Base-by-base conservation (phyloP, 2,888 invertebrate species). In the Trichopoda pennipes region DNA sequence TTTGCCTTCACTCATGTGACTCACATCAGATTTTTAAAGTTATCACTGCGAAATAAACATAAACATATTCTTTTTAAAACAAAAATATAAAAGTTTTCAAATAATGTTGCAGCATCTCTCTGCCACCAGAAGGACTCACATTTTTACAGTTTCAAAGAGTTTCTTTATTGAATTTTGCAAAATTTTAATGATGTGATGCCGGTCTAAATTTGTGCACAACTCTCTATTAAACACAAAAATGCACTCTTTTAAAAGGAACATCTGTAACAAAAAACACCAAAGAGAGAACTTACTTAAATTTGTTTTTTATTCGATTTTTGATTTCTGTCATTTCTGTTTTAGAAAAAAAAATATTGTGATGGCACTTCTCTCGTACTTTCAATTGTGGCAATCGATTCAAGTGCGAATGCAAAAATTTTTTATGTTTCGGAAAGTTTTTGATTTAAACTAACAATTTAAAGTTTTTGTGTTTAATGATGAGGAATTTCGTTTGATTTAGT, bases 161-260 rank as follows among this genome's bases (percentile, higher is more conserved):
- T 63, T 28, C 16, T 60, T 47, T 60, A 61, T 73, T 73, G 78
- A 72, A 66, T 73, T 73, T 61, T 16, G 66, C 17, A 66, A 72
- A 51, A 61, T 73, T 61, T 68, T 61, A 79, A 73, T 73, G 73
- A 79, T 79, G 70, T 44, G 63, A 80, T 81, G 80, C 58, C 64
- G 66, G 76, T 61, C 70, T 61, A 66, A 72, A 47, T 69, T 64
- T 58, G 12, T 53, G 21, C 21, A 56, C 2, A 79, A 60, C 55
- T 69, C 74, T 79, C 32, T 79, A 19, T 42, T 68, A 42, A 80
- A 61, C 63, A n/a, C 1, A 56, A 42, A 38, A 19, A 38, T 58
- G 10, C 38, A 12, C 10, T 38, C 38, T 38, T 28, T 28, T 28
- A 35, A 47, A 14, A 64, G 55, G 44, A 60, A 66, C 21, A 32